A percentile compares a stretch with the other conserved stretches of the same genome.
Conservation (phyloP, 2,797 vertebrate genomes). For the Champsocephalus gunnari region DNA sequence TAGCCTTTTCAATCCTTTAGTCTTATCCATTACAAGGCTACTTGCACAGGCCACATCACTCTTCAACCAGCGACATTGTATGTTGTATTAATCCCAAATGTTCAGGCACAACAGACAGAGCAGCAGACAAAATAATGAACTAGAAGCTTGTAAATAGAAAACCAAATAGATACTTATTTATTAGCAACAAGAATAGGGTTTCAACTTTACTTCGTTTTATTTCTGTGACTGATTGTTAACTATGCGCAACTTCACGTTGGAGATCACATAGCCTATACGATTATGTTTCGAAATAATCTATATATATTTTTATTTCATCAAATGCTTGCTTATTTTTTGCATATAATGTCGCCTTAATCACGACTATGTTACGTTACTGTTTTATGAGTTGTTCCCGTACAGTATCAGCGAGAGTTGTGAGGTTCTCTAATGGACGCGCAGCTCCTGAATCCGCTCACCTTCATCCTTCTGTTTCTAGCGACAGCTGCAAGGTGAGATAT, state of each 20-base stretch:
- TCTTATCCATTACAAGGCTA: not conserved
- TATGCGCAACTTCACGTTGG: not conserved
- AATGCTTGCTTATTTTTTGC: not conserved
- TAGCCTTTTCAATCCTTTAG: not conserved
- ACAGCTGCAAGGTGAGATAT: constrained; percentile 5
- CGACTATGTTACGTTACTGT: not conserved
- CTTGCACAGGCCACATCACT: not conserved
- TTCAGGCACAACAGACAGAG: not conserved
- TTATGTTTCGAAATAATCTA: not conserved
- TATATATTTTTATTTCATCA: not conserved
- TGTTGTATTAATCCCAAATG: not conserved
- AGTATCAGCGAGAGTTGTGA: not conserved
- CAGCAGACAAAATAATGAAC: no score
- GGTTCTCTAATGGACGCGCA: not conserved
- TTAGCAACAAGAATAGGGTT: not conserved
- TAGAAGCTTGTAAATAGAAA: not conserved
- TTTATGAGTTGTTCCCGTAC: not conserved
- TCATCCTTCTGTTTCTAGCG: not conserved
- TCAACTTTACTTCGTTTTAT: not conserved
- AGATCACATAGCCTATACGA: not conserved
- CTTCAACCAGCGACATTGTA: not conserved
- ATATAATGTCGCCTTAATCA: not conserved
- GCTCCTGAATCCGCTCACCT: not conserved
- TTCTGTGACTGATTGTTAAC: not conserved
- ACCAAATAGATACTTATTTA: not conserved